Evolutionary conservation across 1,140 invertebrate genomes (phyloP).

Genomic region (Ooceraea biroi): DNA sequence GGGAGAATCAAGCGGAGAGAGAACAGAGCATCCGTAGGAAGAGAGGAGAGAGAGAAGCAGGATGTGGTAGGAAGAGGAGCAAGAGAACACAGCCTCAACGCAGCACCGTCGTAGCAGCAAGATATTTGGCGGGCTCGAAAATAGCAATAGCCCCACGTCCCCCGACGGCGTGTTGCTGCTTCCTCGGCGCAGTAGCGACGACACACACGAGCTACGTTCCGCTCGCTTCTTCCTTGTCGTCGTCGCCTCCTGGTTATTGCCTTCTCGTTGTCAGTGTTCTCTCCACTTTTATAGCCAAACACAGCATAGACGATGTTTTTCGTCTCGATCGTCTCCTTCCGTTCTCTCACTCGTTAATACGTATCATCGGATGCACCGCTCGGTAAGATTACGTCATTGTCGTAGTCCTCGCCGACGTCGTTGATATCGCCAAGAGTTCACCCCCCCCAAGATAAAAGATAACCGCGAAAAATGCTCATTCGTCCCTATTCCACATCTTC

Average conservation of each 20-base stretch:
- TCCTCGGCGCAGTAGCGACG: slow-evolving; percentile 29
- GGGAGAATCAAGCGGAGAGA: slow-evolving; percentile 31
- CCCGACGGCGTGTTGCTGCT: slow-evolving; percentile 54
- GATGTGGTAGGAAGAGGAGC: slow-evolving; percentile 56
- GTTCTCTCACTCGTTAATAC: slow-evolving; percentile 63
- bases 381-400: slow-evolving; percentile 53
- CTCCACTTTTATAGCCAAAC: slow-evolving; percentile 15
- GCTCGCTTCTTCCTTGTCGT: slow-evolving; percentile 19
- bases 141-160: slow-evolving; percentile 72
- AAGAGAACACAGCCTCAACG: slow-evolving; percentile 45
- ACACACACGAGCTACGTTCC: slow-evolving; percentile 18
- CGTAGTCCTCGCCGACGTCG: slow-evolving; percentile 17
- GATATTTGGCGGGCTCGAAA: slow-evolving; percentile 77
- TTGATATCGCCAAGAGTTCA: slow-evolving; percentile 45
- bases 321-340: background rate
- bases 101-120: slow-evolving; percentile 36
- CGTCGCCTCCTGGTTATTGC: slow-evolving; percentile 1
- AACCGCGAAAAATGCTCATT: slow-evolving; percentile 54
- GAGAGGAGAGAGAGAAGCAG: slow-evolving; percentile 27
- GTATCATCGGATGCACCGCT: slow-evolving; percentile 66
- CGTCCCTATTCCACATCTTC: slow-evolving; percentile 27
- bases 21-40: slow-evolving; percentile 7
- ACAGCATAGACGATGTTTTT: background rate
- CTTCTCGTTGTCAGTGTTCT: background rate
- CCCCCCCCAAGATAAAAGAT: slow-evolving; percentile 62